A percentile compares a stretch with the other conserved stretches of the same genome.
These are phyloP conservation scores for Brachypteracias leptosomus DNA, from an alignment of 2,113 vertebrate species.

Conservation along the genomic window DNA sequence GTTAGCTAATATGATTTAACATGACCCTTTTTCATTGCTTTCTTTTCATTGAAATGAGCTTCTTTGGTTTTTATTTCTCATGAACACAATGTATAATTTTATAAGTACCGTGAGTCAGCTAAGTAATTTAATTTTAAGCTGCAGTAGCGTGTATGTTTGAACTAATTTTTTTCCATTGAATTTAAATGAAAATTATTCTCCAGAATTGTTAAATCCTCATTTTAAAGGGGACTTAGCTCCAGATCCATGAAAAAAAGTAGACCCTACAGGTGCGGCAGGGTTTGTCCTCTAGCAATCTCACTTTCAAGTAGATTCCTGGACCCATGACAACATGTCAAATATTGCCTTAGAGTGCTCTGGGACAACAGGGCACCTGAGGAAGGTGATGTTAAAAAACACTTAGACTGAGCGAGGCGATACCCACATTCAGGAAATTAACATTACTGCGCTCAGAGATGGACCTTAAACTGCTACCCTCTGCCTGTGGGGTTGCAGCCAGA, in stretches of 20 bases:
- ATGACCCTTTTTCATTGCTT: background rate
- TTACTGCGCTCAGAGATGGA: background rate
- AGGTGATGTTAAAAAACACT: background rate
- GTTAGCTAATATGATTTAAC: background rate
- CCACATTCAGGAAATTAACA: background rate
- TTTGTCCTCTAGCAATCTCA: background rate
- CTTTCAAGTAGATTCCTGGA: background rate
- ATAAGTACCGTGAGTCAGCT: background rate
- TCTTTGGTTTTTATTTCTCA: background rate
- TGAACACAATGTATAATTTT: background rate
- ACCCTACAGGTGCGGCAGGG: background rate
- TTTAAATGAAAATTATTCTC: background rate
- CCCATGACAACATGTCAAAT: background rate
- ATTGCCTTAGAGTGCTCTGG: background rate
- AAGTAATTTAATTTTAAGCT: background rate
- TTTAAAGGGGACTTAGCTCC: background rate
- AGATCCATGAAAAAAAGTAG: background rate
- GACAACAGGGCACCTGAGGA: background rate
- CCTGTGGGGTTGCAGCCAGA: background rate
- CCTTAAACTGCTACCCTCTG: background rate
- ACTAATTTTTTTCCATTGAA: background rate
- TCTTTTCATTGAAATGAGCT: background rate
- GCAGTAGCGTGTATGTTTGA: background rate
- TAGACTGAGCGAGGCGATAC: background rate
- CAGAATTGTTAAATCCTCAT: background rate